A percentile compares a stretch with the other conserved stretches of the same genome.
These are phyloP conservation scores for Drosophila differens DNA, from an alignment of 2,888 invertebrate genomes.

Conservation along the genomic window DNA sequence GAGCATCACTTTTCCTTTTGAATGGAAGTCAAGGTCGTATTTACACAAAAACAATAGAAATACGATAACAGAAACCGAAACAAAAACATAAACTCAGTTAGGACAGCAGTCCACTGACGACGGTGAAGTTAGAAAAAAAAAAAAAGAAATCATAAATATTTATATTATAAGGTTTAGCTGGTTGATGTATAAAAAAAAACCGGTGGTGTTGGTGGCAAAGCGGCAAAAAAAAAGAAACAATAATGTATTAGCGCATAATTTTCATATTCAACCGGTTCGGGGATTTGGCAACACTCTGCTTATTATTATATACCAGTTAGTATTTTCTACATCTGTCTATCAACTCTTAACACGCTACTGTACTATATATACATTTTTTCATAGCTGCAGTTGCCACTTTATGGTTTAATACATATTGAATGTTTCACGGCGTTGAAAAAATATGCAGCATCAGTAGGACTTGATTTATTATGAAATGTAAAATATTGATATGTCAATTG, in stretches of 20 bases:
- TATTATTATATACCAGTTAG: constrained; percentile 5
- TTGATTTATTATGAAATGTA: constrained; percentile 7
- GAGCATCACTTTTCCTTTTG: constrained; percentile 73
- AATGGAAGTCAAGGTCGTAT: constrained; percentile 75
- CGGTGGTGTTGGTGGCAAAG: constrained; percentile 37
- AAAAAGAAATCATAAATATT: constrained; percentile 72
- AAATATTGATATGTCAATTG: constrained; percentile 41
- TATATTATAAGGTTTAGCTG: constrained; percentile 55
- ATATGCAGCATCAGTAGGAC: constrained; percentile 1
- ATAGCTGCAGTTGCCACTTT: neutral
- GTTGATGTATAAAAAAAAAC: constrained; percentile 53
- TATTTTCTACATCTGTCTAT: constrained; percentile 11
- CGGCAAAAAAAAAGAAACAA: constrained; percentile 23
- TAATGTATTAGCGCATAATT: constrained; percentile 52
- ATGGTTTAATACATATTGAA: constrained; percentile 37
- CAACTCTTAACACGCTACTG: constrained; percentile 9
- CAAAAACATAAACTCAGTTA: constrained; percentile 15
- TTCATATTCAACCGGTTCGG: constrained; percentile 61
- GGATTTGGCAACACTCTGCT: constrained; percentile 51
- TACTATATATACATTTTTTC: neutral
- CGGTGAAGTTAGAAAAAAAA: constrained; percentile 44
- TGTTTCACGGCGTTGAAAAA: constrained; percentile 9
- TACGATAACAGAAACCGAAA: constrained; percentile 23
- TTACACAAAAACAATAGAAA: constrained; percentile 42
- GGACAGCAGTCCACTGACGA: constrained; percentile 8